Evolutionary conservation across 1,140 invertebrate genomes (phyloP).

Genomic region (Caenorhabditis inopinata): DNA sequence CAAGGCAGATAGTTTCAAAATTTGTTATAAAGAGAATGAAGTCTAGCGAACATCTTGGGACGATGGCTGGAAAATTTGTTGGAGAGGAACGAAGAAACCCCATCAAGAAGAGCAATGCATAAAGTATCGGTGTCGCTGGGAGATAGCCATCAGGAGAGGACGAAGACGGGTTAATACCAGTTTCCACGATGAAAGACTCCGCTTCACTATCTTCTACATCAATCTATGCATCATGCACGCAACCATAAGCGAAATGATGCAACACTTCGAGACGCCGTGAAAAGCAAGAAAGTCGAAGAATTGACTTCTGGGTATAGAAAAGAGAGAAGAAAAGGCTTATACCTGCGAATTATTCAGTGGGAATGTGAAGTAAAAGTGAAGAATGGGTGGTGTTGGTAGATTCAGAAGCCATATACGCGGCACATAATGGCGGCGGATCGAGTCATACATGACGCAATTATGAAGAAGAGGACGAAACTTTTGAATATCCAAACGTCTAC

Average conservation of each 20-base stretch:
- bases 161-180: background rate
- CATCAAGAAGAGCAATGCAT: background rate
- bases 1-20: too few relatives aligned
- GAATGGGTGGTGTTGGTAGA: constrained; percentile 23
- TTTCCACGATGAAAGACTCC: background rate
- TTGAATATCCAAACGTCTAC: too few relatives aligned
- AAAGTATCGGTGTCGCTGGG: background rate
- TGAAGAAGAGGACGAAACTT: background rate
- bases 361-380: constrained; percentile 6
- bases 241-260: constrained; percentile 1
- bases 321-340: too few relatives aligned
- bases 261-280: too few relatives aligned
- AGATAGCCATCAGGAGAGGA: background rate
- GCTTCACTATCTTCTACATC: constrained; percentile 5
- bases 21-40: too few relatives aligned
- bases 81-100: background rate
- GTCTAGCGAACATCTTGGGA: too few relatives aligned
- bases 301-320: too few relatives aligned
- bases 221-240: background rate
- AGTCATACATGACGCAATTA: background rate
- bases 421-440: constrained; percentile 7
- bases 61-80: background rate
- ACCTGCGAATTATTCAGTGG: background rate
- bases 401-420: background rate
- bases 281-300: too few relatives aligned